phyloP scores from a whole-genome alignment of 2,797 vertebrate species.

The Macrochelys suwanniensis region DNA sequence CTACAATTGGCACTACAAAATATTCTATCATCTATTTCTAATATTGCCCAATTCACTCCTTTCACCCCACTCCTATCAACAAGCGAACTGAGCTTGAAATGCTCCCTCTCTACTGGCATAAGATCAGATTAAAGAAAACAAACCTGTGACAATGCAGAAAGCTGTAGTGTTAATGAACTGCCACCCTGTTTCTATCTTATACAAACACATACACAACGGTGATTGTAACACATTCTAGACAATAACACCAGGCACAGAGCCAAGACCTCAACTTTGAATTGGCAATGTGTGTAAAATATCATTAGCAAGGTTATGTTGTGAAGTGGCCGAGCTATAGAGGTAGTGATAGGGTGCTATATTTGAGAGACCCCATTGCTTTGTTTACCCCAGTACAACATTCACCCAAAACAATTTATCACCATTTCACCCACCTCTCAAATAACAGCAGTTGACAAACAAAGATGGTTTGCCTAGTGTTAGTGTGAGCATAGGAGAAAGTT shows the following conservation, averaged over 20 bases:
- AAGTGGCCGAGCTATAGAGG: constrained; percentile 51
- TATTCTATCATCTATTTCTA: background rate
- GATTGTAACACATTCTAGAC: background rate
- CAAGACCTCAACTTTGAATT: constrained; percentile 56
- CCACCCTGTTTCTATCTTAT: background rate
- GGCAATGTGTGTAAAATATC: constrained; percentile 35
- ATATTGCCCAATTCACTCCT: background rate
- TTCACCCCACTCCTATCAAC: accelerated
- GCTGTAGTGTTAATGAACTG: constrained; percentile 43
- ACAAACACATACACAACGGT: accelerated
- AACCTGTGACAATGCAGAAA: accelerated
- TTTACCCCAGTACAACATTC: constrained; percentile 60
- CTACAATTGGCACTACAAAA: background rate
- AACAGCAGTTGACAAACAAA: constrained; percentile 33
- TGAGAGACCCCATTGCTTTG: constrained; percentile 52
- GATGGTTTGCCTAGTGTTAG: background rate
- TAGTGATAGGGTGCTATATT: constrained; percentile 58
- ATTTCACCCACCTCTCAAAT: constrained; percentile 58
- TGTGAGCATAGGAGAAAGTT: background rate
- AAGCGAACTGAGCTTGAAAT: background rate
- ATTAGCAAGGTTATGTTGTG: constrained; percentile 50
- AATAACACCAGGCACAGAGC: background rate
- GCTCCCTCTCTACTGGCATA: background rate
- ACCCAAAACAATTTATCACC: constrained; percentile 57
- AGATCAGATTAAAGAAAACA: background rate